Percentiles rank a stretch among this genome's conserved stretches.
Evolutionary conservation across 2,888 invertebrate species (phyloP).

Genomic region (Meganola albula): DNA sequence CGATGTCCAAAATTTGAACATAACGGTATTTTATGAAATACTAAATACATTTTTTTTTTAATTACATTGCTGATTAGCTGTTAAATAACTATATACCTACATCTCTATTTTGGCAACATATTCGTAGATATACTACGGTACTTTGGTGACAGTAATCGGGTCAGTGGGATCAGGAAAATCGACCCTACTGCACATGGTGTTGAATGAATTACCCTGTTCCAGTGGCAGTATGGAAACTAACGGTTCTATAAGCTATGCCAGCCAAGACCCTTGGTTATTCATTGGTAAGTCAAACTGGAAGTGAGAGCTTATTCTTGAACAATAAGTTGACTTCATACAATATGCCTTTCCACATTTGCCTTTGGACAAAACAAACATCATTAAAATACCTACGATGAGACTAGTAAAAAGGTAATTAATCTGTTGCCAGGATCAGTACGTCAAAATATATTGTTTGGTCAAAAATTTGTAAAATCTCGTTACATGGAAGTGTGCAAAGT

Average conservation of each 20-base stretch:
- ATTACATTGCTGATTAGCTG: too few relatives aligned
- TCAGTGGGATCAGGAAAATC: conserved; percentile 80
- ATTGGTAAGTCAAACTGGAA: conserved; percentile 72
- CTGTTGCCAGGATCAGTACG: conserved; percentile 84
- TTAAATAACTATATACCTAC: too few relatives aligned
- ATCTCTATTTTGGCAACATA: too few relatives aligned
- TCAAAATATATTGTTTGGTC: conserved; percentile 95
- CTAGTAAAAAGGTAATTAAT: too few relatives aligned
- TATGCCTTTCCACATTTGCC: too few relatives aligned
- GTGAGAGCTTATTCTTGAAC: too few relatives aligned
- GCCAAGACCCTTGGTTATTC: conserved; percentile 91
- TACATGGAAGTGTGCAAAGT: conserved; percentile 83
- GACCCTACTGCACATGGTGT: conserved; percentile 80
- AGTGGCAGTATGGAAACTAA: conserved; percentile 78
- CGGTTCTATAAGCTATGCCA: conserved; percentile 85
- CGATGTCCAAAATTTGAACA: conserved; percentile 62
- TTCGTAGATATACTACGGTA: conserved; percentile 47
- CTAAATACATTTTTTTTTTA: too few relatives aligned
- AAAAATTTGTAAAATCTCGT: conserved; percentile 76
- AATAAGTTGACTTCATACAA: too few relatives aligned
- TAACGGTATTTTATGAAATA: too few relatives aligned
- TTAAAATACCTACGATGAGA: too few relatives aligned
- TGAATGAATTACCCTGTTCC: conserved; percentile 84
- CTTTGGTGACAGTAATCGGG: conserved; percentile 80
- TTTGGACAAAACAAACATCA: too few relatives aligned